Percentiles rank a stretch among this genome's conserved stretches.
Conservation (phyloP, 2,113 vertebrate species). For the Leucoraja erinaceus region DNA sequence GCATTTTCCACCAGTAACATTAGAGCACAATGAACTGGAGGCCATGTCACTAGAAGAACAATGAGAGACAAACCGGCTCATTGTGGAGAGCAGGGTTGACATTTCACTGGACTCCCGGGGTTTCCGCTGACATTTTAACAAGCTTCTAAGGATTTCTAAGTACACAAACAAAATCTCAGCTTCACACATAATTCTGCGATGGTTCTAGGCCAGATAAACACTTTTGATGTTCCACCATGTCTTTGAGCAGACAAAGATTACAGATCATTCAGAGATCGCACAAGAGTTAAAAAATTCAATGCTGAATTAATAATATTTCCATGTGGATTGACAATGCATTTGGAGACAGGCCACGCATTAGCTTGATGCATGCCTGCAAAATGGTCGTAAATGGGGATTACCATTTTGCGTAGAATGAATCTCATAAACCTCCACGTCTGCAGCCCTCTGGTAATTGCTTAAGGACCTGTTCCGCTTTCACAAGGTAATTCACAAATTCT, state of each 20-base stretch:
- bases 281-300: background rate
- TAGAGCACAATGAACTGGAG: background rate
- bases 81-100: constrained; percentile 96
- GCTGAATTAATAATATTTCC: background rate
- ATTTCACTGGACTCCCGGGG: constrained; percentile 92
- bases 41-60: background rate
- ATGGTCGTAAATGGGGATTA: background rate
- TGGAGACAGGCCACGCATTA: too few species aligned
- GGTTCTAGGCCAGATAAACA: constrained; percentile 84
- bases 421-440: background rate
- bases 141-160: constrained; percentile 99
- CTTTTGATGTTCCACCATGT: constrained; percentile 33
- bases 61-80: constrained; percentile 54
- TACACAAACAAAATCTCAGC: constrained; percentile 88
- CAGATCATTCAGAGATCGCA: background rate
- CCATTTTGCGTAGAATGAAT: background rate
- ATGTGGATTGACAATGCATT: background rate
- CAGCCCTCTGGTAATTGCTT: too few species aligned
- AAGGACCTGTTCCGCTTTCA: too few species aligned
- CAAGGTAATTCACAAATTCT: background rate
- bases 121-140: constrained; percentile 98
- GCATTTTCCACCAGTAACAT: background rate
- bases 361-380: background rate
- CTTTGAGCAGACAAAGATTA: constrained; percentile 2
- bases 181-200: constrained; percentile 86